phyloP scores from a whole-genome alignment of 2,888 invertebrate species.

The Leucoma salicis region DNA sequence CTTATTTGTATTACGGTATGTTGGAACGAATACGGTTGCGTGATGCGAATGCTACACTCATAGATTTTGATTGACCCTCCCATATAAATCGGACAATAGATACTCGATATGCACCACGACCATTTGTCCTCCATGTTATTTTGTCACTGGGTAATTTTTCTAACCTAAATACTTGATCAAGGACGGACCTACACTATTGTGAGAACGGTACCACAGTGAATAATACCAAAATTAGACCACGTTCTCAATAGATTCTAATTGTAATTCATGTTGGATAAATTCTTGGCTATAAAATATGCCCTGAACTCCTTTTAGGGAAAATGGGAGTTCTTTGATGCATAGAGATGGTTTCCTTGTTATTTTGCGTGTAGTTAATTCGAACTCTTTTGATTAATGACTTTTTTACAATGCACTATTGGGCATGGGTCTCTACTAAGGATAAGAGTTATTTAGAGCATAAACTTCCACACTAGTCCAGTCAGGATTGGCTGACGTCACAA shows the following conservation, averaged over 20 bases:
- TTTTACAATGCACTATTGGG: no score
- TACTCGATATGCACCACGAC: slow-evolving; percentile 62
- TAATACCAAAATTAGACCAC: slow-evolving; percentile 32
- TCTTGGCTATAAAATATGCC: slow-evolving; percentile 12
- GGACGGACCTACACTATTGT: slow-evolving; percentile 53
- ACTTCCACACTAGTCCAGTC: no score
- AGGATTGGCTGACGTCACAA: no score
- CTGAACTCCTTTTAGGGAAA: slow-evolving; percentile 21
- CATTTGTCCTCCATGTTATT: slow-evolving; percentile 51
- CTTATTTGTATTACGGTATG: slow-evolving; percentile 78
- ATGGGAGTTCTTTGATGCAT: slow-evolving; percentile 8
- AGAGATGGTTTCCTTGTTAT: background rate
- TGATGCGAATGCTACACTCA: slow-evolving; percentile 63
- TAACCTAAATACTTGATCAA: slow-evolving; percentile 73
- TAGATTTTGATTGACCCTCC: slow-evolving; percentile 58
- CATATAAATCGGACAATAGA: slow-evolving; percentile 67
- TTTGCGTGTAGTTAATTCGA: no score
- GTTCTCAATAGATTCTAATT: slow-evolving; percentile 26
- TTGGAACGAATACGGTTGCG: slow-evolving; percentile 75
- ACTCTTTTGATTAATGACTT: no score
- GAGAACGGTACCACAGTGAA: slow-evolving; percentile 42
- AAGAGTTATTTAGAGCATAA: no score
- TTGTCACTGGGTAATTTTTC: slow-evolving; percentile 63
- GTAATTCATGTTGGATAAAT: slow-evolving; percentile 23
- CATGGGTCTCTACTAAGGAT: no score